Conservation (phyloP, 2,113 vertebrate species). For the Apodemus speciosus region DNA sequence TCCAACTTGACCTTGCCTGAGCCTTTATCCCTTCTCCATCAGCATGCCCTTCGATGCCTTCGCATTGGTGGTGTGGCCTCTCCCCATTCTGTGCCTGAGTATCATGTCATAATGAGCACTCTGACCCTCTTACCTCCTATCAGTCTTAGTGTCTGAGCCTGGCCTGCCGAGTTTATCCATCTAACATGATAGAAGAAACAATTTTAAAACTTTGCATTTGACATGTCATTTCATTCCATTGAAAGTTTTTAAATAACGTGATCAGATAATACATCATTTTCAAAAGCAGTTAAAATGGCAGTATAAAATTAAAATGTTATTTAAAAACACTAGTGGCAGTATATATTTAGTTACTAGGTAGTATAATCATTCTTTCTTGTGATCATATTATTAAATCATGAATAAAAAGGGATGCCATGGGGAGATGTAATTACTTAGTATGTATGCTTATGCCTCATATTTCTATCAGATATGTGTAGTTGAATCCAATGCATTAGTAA, state of each 20-base stretch:
- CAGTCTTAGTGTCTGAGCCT: background rate
- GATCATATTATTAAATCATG: conserved; percentile 49
- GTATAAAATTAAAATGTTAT: background rate
- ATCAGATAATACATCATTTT: conserved; percentile 13
- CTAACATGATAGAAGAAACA: background rate
- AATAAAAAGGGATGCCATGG: conserved; percentile 21
- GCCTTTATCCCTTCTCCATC: accelerated
- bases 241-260: conserved; percentile 1
- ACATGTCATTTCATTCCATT: background rate
- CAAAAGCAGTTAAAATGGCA: conserved; percentile 21
- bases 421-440: conserved; percentile 36
- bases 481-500: conserved; percentile 53
- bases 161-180: background rate
- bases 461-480: conserved; percentile 50
- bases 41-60: background rate
- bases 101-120: background rate
- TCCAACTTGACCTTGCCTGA: background rate
- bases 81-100: background rate
- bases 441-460: background rate
- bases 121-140: background rate
- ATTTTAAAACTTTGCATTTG: background rate
- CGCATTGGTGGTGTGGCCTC: background rate
- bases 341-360: conserved; percentile 39
- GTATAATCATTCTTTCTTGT: conserved; percentile 13
- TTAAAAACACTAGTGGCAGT: background rate